These are phyloP conservation scores for Drosophila sproati DNA, from an alignment of 1,140 invertebrate species.

Conservation along the genomic window DNA sequence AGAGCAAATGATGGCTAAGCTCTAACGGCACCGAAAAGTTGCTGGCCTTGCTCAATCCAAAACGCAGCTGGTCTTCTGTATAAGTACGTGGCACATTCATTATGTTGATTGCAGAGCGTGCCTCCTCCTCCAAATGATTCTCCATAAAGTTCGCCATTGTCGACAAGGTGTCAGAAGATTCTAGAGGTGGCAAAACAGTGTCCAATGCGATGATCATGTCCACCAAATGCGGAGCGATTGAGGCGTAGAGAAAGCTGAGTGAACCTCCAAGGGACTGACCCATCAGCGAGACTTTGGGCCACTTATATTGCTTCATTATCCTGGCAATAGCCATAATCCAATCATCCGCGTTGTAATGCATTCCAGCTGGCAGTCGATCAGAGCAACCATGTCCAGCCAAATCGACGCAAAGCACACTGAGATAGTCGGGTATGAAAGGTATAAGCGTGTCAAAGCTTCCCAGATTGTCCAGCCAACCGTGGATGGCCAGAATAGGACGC, in stretches of 20 bases:
- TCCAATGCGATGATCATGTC: constrained; percentile 88
- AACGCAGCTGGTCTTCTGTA: constrained; percentile 86
- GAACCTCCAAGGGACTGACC: constrained; percentile 89
- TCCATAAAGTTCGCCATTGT: constrained; percentile 21
- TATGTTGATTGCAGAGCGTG: constrained; percentile 14
- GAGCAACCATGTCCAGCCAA: constrained; percentile 90
- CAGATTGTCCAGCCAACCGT: constrained; percentile 91
- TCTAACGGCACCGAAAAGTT: constrained; percentile 85
- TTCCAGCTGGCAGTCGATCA: constrained; percentile 86
- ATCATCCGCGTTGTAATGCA: constrained; percentile 87
- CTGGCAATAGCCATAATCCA: constrained; percentile 86
- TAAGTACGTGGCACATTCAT: constrained; percentile 86
- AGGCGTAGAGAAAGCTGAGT: constrained; percentile 85
- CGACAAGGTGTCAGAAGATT: not conserved
- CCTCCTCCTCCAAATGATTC: constrained; percentile 56
- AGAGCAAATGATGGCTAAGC: constrained; percentile 86
- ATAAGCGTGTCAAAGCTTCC: constrained; percentile 89
- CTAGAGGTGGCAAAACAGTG: constrained; percentile 85
- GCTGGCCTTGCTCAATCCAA: constrained; percentile 85
- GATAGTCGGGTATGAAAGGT: constrained; percentile 86
- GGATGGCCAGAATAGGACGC: constrained; percentile 88
- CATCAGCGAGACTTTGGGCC: constrained; percentile 88
- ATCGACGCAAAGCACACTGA: constrained; percentile 88
- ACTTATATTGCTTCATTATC: constrained; percentile 88
- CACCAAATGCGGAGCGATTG: constrained; percentile 86